Percentiles rank a stretch among this genome's conserved stretches.
Evolutionary conservation across 2,797 vertebrate species (phyloP).

Genomic region (Schizopygopsis pylzovi): DNA sequence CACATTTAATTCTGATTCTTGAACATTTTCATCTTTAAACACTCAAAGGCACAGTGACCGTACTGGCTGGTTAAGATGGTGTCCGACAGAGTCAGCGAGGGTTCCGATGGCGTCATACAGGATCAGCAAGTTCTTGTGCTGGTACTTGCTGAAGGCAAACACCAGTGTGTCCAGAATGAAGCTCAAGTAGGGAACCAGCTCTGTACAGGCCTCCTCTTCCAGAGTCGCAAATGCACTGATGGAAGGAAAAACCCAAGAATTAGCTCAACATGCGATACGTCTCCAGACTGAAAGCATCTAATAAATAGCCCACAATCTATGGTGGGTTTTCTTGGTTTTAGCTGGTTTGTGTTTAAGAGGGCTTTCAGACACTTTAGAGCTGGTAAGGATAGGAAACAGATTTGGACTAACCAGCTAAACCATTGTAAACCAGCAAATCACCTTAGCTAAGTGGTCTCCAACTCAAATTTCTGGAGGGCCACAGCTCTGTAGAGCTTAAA

Average conservation of each 20-base stretch:
- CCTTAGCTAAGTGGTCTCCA: neutral
- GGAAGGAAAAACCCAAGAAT: neutral
- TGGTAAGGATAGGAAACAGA: neutral
- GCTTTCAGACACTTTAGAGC: neutral
- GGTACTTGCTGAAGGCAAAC: slow-evolving; percentile 95
- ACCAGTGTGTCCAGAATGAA: slow-evolving; percentile 95
- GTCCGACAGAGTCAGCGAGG: slow-evolving; percentile 92
- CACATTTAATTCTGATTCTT: neutral
- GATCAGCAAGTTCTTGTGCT: slow-evolving; percentile 96
- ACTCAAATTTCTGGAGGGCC: no score
- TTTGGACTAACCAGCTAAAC: neutral
- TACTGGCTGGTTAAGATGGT: slow-evolving; percentile 94
- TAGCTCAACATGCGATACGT: neutral
- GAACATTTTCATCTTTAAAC: neutral
- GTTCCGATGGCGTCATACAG: slow-evolving; percentile 96
- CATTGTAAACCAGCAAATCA: neutral
- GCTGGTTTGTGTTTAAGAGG: neutral
- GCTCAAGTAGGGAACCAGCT: slow-evolving; percentile 93
- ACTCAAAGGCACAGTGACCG: slow-evolving; percentile 53
- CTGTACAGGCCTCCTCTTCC: slow-evolving; percentile 95
- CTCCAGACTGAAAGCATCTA: neutral
- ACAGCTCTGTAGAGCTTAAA: no score
- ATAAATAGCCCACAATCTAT: no score
- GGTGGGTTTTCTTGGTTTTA: neutral
- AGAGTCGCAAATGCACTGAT: slow-evolving; percentile 91